Base-by-base conservation (phyloP, 2,113 vertebrate species). In the Phylloscopus trochilus region DNA sequence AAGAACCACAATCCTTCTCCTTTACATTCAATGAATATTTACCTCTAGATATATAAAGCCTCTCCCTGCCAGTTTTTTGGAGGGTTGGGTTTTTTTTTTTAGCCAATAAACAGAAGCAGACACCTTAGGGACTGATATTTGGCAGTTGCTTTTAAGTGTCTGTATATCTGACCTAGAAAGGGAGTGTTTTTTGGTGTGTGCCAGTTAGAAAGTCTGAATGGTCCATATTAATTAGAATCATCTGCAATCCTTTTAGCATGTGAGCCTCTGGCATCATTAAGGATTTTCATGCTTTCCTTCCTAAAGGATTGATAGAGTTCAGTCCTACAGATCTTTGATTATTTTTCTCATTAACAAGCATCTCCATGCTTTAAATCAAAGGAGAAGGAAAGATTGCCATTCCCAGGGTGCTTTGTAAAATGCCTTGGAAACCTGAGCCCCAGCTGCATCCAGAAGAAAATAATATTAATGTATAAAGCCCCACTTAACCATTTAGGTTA, bases 221-320 rank as follows among this genome's bases (percentile, higher is more conserved):
- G 81, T 97, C 91, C 7, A 1, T 86, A 74, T 96, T 97, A 96
- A 97, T 97, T 96, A 97, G 92, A 97, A 87, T 97, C 90, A 94
- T 94, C 86, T 82, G 92, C 80, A 96, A 9, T 79, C 77, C 66
- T 95, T 96, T 95, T 87, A 95, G 66, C 22, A 0, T 95, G 62
- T 88, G 68, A 97, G 91, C 91, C 92, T 82, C 88, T 96, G 96
- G 93, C 90, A 96, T 96, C 92, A 90, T 97, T 97, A 96, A 97
- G 87, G 84, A 78, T 90, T 93, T 96, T 93, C 83, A 85, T 85
- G 82, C 80, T 93, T 93, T 96, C 92, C 78, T 91, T 96, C 82
- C 92, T 91, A 19, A 86, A 96, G 92, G 87, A 96, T 87, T 84
- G 87, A 82, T 91, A 52, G 74, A 70, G 52, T 79, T 97, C 90